Conservation (phyloP, 2,113 vertebrate genomes). For the Marmota monax region DNA sequence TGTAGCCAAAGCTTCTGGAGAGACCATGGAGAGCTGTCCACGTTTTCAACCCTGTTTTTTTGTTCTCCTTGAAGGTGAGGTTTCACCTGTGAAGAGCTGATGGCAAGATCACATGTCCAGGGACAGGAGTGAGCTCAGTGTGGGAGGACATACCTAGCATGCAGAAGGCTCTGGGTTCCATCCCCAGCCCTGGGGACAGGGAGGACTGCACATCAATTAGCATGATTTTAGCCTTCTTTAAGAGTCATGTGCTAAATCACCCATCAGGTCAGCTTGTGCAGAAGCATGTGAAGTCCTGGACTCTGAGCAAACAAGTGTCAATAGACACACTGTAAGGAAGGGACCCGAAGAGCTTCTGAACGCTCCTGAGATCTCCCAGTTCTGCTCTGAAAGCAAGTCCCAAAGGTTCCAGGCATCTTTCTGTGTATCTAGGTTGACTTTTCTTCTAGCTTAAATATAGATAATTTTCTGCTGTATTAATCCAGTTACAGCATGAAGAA, state of each 20-base stretch:
- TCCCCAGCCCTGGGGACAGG: not conserved
- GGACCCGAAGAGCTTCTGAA: no score
- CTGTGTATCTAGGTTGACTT: not conserved
- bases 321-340: not conserved
- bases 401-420: not conserved
- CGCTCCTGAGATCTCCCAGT: not conserved
- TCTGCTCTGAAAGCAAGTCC: not conserved
- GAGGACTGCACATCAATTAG: fast-evolving
- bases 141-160: not conserved
- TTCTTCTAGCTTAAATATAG: not conserved
- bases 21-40: fast-evolving
- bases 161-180: not conserved
- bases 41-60: not conserved
- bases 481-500: not conserved
- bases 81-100: not conserved
- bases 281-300: not conserved
- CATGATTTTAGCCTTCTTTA: no score
- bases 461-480: not conserved
- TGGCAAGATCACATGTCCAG: no score
- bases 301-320: not conserved
- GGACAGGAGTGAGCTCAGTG: not conserved
- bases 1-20: not conserved
- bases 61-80: not conserved
- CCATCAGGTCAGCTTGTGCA: not conserved
- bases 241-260: not conserved